Evolutionary conservation across 2,113 vertebrate species (phyloP).

Genomic region (Mungos mungo): DNA sequence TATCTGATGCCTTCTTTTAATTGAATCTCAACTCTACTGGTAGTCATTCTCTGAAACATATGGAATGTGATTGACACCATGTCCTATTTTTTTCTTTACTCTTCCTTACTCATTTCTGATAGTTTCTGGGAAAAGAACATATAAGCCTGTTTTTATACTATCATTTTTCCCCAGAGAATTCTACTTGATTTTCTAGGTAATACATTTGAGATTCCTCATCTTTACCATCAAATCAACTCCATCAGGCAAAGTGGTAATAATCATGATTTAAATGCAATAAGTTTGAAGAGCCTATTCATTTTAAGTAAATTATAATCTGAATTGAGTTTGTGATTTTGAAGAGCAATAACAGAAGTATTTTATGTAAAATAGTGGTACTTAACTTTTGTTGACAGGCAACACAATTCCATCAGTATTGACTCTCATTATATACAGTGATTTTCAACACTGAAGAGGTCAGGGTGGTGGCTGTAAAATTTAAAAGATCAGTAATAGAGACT

Average conservation of each 20-base stretch:
- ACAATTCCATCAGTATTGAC: background rate
- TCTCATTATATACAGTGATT: background rate
- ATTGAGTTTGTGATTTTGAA: background rate
- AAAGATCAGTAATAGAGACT: background rate
- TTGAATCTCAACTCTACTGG: background rate
- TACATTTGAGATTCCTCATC: background rate
- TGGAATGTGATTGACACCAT: background rate
- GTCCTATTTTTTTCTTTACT: background rate
- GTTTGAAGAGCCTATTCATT: background rate
- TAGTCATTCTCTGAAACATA: background rate
- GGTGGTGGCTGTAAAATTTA: background rate
- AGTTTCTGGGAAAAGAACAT: background rate
- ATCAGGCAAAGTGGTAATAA: background rate
- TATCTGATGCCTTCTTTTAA: background rate
- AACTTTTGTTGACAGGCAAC: background rate
- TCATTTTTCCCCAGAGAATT: background rate
- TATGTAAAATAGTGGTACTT: background rate
- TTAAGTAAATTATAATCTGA: background rate
- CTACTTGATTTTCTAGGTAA: background rate
- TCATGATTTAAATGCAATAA: background rate
- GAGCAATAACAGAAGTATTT: background rate
- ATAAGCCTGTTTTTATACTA: background rate
- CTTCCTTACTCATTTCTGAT: background rate
- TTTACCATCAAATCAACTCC: background rate
- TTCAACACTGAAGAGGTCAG: background rate